Evolutionary conservation across 2,797 vertebrate genomes (phyloP).

Genomic region (Botia almorhae): DNA sequence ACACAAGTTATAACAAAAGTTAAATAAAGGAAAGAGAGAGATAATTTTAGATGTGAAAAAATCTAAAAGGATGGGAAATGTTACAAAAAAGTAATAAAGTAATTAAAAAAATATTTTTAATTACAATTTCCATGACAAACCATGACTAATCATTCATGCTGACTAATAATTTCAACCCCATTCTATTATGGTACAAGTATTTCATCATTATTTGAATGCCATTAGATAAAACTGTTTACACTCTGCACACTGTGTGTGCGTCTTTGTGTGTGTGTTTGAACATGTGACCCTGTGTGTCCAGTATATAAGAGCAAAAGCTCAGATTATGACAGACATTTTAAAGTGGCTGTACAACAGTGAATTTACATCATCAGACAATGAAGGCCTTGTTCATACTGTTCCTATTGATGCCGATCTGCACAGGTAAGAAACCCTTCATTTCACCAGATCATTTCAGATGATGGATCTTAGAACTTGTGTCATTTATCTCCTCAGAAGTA

Average conservation of each 20-base stretch:
- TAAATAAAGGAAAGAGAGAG: no score
- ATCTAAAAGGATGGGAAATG: no score
- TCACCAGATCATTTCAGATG: not conserved
- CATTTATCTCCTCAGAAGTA: no score
- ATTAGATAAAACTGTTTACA: constrained; percentile 44
- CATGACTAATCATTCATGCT: not conserved
- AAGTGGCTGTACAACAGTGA: not conserved
- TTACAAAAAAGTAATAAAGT: no score
- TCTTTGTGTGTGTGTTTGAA: constrained; percentile 14
- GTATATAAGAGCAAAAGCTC: constrained; percentile 54
- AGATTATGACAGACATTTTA: constrained; percentile 3
- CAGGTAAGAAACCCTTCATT: constrained; percentile 24
- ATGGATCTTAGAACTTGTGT: not conserved
- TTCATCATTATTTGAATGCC: constrained; percentile 1
- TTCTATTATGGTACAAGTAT: not conserved
- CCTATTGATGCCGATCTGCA: constrained; percentile 58
- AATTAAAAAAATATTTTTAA: not conserved
- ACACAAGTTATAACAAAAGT: no score
- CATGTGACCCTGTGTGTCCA: not conserved
- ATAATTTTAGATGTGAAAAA: no score
- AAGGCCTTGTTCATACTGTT: constrained; percentile 59
- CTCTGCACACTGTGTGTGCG: not conserved
- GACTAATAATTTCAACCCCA: not conserved
- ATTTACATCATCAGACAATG: constrained; percentile 39
- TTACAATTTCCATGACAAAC: not conserved